Conservation (phyloP, 2,888 invertebrate genomes). For the Drosophila fungiperda region DNA sequence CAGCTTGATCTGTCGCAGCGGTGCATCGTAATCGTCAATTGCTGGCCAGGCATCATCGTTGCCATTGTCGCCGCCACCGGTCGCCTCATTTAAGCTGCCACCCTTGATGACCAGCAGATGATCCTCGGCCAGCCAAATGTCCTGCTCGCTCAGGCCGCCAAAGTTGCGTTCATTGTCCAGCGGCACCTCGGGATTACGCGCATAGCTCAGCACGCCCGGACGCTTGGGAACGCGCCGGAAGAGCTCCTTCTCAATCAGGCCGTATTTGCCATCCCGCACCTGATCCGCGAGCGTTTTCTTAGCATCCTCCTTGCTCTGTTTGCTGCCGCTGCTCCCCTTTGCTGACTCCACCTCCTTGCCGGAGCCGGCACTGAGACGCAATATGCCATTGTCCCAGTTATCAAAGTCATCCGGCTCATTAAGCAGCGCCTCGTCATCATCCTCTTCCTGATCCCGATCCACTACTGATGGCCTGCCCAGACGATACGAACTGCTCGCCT, state of each 20-base stretch:
- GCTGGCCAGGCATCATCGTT: conserved; percentile 90
- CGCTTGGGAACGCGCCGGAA: conserved; percentile 90
- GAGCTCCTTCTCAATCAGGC: conserved; percentile 93
- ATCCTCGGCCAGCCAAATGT: conserved; percentile 96
- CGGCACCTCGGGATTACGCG: conserved; percentile 92
- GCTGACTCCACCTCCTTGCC: conserved; percentile 86
- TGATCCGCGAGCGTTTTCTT: conserved; percentile 95
- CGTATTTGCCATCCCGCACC: conserved; percentile 95
- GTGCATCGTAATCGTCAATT: conserved; percentile 93
- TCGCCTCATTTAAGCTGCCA: conserved; percentile 87
- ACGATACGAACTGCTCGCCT: conserved; percentile 76
- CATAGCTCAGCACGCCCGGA: conserved; percentile 93
- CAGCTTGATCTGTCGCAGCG: conserved; percentile 93
- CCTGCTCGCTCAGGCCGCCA: conserved; percentile 93
- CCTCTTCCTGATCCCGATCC: conserved; percentile 48
- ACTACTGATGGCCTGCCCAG: conserved; percentile 34
- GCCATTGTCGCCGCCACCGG: conserved; percentile 77
- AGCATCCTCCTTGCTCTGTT: conserved; percentile 88
- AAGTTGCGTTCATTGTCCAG: conserved; percentile 92
- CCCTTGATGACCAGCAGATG: conserved; percentile 93
- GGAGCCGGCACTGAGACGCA: conserved; percentile 89
- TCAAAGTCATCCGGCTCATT: conserved; percentile 84
- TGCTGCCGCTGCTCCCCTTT: conserved; percentile 43
- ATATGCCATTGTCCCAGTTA: conserved; percentile 89
- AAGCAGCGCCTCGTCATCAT: conserved; percentile 83